Evolutionary conservation across 2,113 vertebrate species (phyloP).

Genomic region (Columba livia): DNA sequence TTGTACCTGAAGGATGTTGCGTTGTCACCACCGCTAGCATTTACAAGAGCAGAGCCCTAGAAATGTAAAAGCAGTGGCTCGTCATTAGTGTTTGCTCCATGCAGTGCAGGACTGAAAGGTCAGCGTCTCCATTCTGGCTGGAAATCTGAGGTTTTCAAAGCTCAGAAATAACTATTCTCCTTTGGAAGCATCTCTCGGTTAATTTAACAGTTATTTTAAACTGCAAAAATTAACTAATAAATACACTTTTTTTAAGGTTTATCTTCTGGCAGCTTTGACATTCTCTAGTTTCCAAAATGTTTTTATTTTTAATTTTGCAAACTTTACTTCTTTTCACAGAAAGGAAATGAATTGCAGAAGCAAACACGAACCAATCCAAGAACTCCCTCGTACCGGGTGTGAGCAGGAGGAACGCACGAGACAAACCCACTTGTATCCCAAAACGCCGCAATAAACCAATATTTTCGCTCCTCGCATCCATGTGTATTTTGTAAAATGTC

Average conservation of each 20-base stretch:
- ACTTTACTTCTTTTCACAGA: slow-evolving; percentile 73
- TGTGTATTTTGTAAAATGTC: slow-evolving; percentile 62
- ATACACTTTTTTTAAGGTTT: background rate
- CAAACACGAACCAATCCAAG: slow-evolving; percentile 45
- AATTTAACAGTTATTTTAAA: background rate
- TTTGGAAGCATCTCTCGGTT: background rate
- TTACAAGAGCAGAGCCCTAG: background rate
- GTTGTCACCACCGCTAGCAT: background rate
- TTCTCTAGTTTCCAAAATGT: background rate
- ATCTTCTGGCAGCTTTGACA: slow-evolving; percentile 33
- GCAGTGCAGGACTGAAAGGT: background rate
- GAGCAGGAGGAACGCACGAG: slow-evolving; percentile 39
- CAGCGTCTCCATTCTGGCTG: rapidly evolving
- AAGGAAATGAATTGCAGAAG: slow-evolving; percentile 67
- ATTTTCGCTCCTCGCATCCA: background rate
- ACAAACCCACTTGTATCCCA: slow-evolving; percentile 25
- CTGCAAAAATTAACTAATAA: background rate
- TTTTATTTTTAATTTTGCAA: slow-evolving; percentile 44
- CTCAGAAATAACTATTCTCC: background rate
- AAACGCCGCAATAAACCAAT: slow-evolving; percentile 34
- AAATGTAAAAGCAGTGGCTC: rapidly evolving
- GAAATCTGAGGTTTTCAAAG: background rate
- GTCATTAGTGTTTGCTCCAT: background rate
- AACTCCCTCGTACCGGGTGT: slow-evolving; percentile 9
- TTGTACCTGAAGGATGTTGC: background rate